phyloP scores from a whole-genome alignment of 2,113 vertebrate genomes.

The Hippolais icterina region DNA sequence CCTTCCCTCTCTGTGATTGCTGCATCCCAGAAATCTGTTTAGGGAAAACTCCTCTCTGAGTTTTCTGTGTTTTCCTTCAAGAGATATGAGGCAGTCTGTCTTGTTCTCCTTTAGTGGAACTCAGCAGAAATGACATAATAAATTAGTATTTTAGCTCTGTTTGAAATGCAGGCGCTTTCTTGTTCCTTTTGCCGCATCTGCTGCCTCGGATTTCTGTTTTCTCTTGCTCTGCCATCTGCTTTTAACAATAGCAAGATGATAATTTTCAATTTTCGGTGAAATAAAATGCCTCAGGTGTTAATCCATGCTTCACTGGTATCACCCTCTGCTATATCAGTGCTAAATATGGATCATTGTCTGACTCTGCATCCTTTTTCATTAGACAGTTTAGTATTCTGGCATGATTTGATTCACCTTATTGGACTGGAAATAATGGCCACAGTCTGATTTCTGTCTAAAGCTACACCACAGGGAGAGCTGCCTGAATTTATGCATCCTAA shows the following conservation, averaged over 20 bases:
- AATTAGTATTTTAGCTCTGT: neutral
- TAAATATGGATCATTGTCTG: constrained; percentile 38
- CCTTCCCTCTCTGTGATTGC: accelerated
- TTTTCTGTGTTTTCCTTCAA: neutral
- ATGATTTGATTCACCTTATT: constrained; percentile 40
- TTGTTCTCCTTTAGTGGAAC: neutral
- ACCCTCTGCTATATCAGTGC: neutral
- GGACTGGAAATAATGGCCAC: constrained; percentile 40
- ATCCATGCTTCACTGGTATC: constrained; percentile 26
- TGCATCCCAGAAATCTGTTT: neutral
- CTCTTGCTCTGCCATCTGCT: neutral
- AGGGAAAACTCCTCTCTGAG: neutral
- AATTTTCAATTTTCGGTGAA: constrained; percentile 28
- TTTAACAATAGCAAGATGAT: neutral
- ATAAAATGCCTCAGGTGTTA: constrained; percentile 54
- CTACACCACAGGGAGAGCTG: neutral
- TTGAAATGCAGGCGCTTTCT: neutral
- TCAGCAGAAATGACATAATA: neutral
- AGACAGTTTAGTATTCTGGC: constrained; percentile 19
- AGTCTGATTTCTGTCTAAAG: constrained; percentile 26
- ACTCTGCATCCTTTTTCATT: constrained; percentile 50
- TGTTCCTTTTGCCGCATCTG: neutral
- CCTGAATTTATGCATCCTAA: neutral
- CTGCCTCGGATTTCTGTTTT: neutral
- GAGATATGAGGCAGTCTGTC: neutral